Evolutionary conservation across 2,888 invertebrate genomes (phyloP), one percentile per base, ranked within the genome.

Genomic region (Elgonia sp.): DNA sequence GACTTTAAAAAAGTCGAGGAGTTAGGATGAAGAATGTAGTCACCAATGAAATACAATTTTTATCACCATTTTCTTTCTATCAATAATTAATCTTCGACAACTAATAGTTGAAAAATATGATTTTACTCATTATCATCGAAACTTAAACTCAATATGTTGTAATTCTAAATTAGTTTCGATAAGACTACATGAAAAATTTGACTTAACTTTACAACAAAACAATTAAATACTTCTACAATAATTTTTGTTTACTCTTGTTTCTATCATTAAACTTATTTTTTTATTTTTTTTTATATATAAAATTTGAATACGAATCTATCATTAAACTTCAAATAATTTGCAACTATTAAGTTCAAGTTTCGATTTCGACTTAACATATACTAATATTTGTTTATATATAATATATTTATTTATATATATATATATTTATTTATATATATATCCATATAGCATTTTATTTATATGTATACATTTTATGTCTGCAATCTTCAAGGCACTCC

Each of bases 401-500:
- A 81, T 65, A 63, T 72, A 53, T 75, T 63, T 67, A 84, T 70
- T 46, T 39, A 63, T 72, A 62, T 75, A 85, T 85, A 42, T 92
- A 90, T 88, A 73, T n/a, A 76, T 86, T 80, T 86, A 89, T 90
- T 86, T 87, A 89, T 86, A n/a, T 75, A 80, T 85, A 84, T 84
- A 90, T 89, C 80, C 89, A 87, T 87, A 90, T 84, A 87, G 81
- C 89, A 88, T 82, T 89, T 90, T 90, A 90, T 92, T 87, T 90
- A 92, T 91, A 92, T 92, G 91, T 91, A 92, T 92, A 93, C 91
- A 92, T 88, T 94, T 91, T 91, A 92, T 93, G 92, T 93, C 93
- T 92, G 92, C 93, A 93, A 93, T 94, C 93, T 94, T 93, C 93
- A 94, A 94, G 94, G 94, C 94, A 94, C 94, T 94, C 94, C 94